These are phyloP conservation scores for Harpagoxenus sublaevis DNA, from an alignment of 2,888 invertebrate genomes.

Conservation along the genomic window DNA sequence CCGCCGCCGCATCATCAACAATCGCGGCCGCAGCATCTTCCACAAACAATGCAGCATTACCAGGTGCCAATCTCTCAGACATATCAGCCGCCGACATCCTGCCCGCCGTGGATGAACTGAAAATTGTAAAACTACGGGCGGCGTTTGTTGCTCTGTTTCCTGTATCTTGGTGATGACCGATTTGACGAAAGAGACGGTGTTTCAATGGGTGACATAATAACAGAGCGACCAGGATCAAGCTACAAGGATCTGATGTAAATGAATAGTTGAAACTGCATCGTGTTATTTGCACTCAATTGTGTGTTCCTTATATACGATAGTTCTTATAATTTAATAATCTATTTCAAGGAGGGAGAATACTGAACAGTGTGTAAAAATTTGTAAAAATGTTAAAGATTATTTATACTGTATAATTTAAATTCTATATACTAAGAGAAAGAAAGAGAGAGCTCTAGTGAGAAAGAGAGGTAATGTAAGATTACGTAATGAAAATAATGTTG, in stretches of 20 bases:
- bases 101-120: slow-evolving; percentile 82
- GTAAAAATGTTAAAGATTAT: slow-evolving; percentile 66
- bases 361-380: slow-evolving; percentile 60
- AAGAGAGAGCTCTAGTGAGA: neutral
- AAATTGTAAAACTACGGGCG: slow-evolving; percentile 25
- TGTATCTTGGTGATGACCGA: slow-evolving; percentile 62
- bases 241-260: slow-evolving; percentile 11
- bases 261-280: slow-evolving; percentile 48
- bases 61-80: slow-evolving; percentile 79
- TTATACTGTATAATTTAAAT: slow-evolving; percentile 57
- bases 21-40: slow-evolving; percentile 77
- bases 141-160: slow-evolving; percentile 48
- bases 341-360: slow-evolving; percentile 10
- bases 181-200: slow-evolving; percentile 39
- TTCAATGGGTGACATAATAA: neutral
- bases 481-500: neutral
- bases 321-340: slow-evolving; percentile 64
- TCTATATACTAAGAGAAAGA: neutral
- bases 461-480: neutral
- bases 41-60: slow-evolving; percentile 76
- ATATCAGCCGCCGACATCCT: slow-evolving; percentile 78
- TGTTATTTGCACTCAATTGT: slow-evolving; percentile 63
- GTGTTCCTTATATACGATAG: slow-evolving; percentile 58
- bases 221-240: neutral
- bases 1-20: slow-evolving; percentile 79